Evolutionary conservation across 2,888 invertebrate genomes (phyloP).

Genomic region (Vandiemenella viatica): DNA sequence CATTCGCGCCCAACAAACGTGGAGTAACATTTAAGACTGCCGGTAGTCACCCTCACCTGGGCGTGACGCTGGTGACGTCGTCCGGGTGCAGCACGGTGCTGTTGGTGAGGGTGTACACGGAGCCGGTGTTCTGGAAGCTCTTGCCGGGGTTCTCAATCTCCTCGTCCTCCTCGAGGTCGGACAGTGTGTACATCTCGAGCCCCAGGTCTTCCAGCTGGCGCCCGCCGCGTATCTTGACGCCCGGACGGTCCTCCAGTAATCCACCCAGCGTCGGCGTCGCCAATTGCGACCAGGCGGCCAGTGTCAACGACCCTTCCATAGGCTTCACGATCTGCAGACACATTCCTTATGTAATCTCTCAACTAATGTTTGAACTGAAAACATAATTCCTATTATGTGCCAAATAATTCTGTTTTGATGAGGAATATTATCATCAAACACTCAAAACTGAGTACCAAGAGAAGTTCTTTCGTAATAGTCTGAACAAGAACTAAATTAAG

Average conservation of each 20-base stretch:
- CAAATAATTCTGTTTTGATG: too few species aligned
- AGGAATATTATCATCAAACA: too few species aligned
- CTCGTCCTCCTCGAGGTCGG: slow-evolving; percentile 54
- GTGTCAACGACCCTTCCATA: slow-evolving; percentile 80
- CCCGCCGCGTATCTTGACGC: slow-evolving; percentile 71
- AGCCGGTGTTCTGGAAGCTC: slow-evolving; percentile 58
- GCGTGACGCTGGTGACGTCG: slow-evolving; percentile 56
- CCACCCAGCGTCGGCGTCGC: slow-evolving; percentile 88
- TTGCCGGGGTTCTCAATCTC: slow-evolving; percentile 54
- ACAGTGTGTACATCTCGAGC: slow-evolving; percentile 48
- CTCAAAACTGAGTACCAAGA: too few species aligned
- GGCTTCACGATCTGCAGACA: slow-evolving; percentile 66
- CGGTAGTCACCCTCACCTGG: too few species aligned
- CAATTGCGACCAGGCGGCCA: slow-evolving; percentile 87
- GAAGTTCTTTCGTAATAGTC: too few species aligned
- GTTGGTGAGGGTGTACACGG: slow-evolving; percentile 75
- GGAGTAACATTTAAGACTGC: too few species aligned
- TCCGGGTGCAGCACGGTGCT: slow-evolving; percentile 83
- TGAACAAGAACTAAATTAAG: too few species aligned
- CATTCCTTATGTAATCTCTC: too few species aligned
- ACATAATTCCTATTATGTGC: too few species aligned
- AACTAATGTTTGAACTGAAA: too few species aligned
- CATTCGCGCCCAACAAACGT: too few species aligned
- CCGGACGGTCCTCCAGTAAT: slow-evolving; percentile 77
- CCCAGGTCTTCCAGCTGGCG: slow-evolving; percentile 61